Base-by-base conservation (phyloP, 2,888 invertebrate species). In the Tanytarsus gracilentus region DNA sequence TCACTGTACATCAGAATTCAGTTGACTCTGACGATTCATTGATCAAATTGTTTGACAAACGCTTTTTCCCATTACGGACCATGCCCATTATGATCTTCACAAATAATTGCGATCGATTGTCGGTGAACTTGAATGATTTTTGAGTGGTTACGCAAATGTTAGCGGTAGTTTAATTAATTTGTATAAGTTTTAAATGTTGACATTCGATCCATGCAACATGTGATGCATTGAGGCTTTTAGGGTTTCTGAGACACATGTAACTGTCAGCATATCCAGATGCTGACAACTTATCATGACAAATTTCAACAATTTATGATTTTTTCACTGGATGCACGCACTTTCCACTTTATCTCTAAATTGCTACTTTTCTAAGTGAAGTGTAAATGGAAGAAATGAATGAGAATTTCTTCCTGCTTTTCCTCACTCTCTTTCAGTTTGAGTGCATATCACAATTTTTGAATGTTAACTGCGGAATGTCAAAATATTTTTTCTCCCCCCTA, bases 141-240 rank as follows among this genome's bases (percentile, higher is more conserved):
- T 16, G 27, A 56, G 40, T 56, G 44, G 26, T 39, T 56, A 40
- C 44, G 40, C 56, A 56, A 53, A 33, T 25, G 36, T 36, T 36
- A 14, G 16, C 16, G 36, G 16, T 8, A 52, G 21, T 9, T 21
- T 53, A 53, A 53, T 53, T 36, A 56, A 40, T 56, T 56, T 56
- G 56, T 44, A 56, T 21, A 56, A 56, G 56, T 40, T 40, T 40
- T 56, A 44, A 18, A 40, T 16, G 39, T n/a, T 51, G 29, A 51
- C 51, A 51, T 51, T 14, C 30, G 51, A 51, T 30, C 51, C 29
- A 11, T 11, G 11, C 51, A 30, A 51, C 5, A 18, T 27, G 4
- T 9, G 30, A 51, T 29, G 25, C 30, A 25, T 51, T 51, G 51
- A 51, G 51, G 51, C 51, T 51, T 51, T 29, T 29, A 49, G 27